Evolutionary conservation across 2,888 invertebrate species (phyloP).

Genomic region (Lordiphosa fenestrarum): DNA sequence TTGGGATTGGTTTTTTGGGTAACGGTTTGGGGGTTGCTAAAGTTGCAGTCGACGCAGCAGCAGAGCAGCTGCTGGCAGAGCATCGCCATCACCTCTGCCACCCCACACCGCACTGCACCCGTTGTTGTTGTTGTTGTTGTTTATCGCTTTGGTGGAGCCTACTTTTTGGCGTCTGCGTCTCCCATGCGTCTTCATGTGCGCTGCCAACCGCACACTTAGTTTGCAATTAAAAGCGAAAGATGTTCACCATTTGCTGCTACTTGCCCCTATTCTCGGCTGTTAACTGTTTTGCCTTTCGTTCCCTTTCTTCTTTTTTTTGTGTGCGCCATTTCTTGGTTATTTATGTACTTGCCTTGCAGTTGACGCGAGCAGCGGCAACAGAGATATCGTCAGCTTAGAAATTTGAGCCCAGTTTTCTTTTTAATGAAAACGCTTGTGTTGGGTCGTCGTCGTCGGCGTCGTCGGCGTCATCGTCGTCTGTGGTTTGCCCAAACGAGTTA

Average conservation of each 20-base stretch:
- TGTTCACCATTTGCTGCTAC: conserved; percentile 60
- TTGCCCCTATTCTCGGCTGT: conserved; percentile 21
- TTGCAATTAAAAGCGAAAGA: conserved; percentile 75
- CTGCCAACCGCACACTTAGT: conserved; percentile 74
- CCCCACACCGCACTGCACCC: conserved; percentile 8
- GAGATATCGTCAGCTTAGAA: conserved; percentile 29
- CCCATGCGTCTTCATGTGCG: conserved; percentile 20
- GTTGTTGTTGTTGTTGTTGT: conserved; percentile 72
- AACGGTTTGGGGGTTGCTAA: conserved; percentile 65
- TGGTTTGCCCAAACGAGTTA: conserved; percentile 34
- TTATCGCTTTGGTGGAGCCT: conserved; percentile 69
- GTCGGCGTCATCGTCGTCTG: conserved; percentile 35
- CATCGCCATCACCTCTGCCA: conserved; percentile 5
- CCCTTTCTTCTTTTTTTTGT: background rate
- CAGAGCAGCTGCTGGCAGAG: conserved; percentile 26
- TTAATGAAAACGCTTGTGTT: conserved; percentile 63
- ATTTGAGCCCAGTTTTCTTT: conserved; percentile 59
- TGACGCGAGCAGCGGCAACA: conserved; percentile 21
- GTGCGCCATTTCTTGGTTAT: conserved; percentile 44
- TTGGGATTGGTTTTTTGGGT: conserved; percentile 66
- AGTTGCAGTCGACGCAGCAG: conserved; percentile 16
- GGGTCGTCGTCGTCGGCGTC: no score
- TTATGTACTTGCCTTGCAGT: conserved; percentile 51
- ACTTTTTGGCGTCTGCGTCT: conserved; percentile 58
- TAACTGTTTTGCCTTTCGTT: conserved; percentile 3